phyloP scores from a whole-genome alignment of 2,113 vertebrate genomes.

The Agelaius phoeniceus region DNA sequence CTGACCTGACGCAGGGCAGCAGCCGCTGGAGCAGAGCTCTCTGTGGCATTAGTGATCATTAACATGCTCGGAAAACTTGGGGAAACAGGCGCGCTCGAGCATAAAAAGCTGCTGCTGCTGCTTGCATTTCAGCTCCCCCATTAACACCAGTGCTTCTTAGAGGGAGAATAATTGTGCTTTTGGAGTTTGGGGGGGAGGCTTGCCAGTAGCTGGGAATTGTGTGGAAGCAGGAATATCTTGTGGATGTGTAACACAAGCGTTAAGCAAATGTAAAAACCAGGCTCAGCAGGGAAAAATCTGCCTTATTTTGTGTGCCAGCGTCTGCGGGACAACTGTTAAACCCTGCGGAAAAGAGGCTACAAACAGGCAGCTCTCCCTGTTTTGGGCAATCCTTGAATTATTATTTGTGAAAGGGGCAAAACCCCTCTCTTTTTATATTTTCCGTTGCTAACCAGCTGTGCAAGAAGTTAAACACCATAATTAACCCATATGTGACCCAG shows the following conservation, averaged over 20 bases:
- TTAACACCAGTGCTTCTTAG: background rate
- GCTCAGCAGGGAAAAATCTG: background rate
- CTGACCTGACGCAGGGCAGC: background rate
- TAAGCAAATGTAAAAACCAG: constrained; percentile 11
- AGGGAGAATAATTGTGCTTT: background rate
- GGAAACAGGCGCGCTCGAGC: background rate
- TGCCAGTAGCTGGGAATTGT: background rate
- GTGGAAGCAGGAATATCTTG: background rate
- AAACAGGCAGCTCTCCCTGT: background rate
- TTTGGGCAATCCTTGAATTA: constrained; percentile 34
- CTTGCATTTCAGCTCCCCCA: background rate
- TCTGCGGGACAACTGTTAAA: constrained; percentile 13
- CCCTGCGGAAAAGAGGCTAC: background rate
- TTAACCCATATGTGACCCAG: constrained; percentile 82
- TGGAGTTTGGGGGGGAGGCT: background rate
- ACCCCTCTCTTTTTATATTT: constrained; percentile 53
- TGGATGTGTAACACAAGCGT: background rate
- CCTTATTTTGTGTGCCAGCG: background rate
- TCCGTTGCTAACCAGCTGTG: constrained; percentile 71
- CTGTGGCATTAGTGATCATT: background rate
- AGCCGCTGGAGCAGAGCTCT: background rate
- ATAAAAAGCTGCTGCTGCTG: background rate
- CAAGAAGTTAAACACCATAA: constrained; percentile 78
- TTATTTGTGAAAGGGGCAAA: constrained; percentile 58
- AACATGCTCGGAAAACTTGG: constrained; percentile 16